A percentile compares a stretch with the other conserved stretches of the same genome.
Conservation (phyloP, 2,797 vertebrate genomes). For the Micrastur ruficollis region DNA sequence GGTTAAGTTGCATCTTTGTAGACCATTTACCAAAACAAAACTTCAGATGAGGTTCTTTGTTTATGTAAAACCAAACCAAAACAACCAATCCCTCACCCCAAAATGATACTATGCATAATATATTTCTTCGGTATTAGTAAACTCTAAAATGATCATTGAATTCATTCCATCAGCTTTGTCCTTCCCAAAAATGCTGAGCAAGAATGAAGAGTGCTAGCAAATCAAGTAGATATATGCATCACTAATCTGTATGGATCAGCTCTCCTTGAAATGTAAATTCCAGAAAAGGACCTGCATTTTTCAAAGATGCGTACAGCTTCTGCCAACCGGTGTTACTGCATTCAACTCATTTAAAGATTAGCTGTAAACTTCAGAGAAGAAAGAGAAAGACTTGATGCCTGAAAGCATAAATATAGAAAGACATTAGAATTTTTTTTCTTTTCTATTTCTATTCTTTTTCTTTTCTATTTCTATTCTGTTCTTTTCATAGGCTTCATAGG, state of each 20-base stretch:
- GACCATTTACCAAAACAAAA: neutral
- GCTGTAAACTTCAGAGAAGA: slow-evolving; percentile 38
- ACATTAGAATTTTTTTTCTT: neutral
- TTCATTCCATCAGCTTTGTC: neutral
- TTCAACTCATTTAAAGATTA: slow-evolving; percentile 36
- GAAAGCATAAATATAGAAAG: slow-evolving; percentile 15
- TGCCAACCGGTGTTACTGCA: neutral
- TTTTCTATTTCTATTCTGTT: too few species aligned
- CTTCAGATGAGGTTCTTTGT: neutral
- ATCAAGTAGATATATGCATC: neutral
- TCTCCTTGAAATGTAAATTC: slow-evolving; percentile 49
- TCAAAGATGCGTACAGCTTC: neutral
- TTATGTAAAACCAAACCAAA: neutral
- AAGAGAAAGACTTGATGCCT: slow-evolving; percentile 11
- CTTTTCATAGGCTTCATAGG: neutral
- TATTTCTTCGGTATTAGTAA: neutral
- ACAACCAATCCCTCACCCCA: neutral
- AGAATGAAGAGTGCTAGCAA: neutral
- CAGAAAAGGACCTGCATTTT: neutral
- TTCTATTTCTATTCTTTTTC: neutral
- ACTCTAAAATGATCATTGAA: neutral
- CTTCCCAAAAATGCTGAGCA: neutral
- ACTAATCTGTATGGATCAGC: slow-evolving; percentile 25
- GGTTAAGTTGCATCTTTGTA: neutral
- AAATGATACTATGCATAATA: neutral